Evolutionary conservation across 2,888 invertebrate genomes (phyloP), one percentile per base, ranked within the genome.

Genomic region (Eristalinus sepulchralis): DNA sequence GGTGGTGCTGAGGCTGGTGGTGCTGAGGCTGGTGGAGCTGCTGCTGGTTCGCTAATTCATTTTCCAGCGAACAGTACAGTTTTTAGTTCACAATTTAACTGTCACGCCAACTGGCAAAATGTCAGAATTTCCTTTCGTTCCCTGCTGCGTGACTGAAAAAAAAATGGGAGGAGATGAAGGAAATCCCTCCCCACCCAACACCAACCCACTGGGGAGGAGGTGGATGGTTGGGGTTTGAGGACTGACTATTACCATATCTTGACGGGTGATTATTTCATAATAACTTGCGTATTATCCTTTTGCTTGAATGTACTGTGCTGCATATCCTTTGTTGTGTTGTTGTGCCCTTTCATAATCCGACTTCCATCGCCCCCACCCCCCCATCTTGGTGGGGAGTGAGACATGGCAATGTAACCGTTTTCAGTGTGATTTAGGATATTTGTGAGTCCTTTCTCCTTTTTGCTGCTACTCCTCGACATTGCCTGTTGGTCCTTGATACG

Each of bases 211-310:
- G 63, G 27, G n/a, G n/a, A n/a, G n/a, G n/a, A n/a, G n/a, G n/a
- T n/a, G n/a, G n/a, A n/a, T n/a, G n/a, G n/a, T n/a, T n/a, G n/a
- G n/a, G n/a, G n/a, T n/a, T n/a, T n/a, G n/a, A n/a, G n/a, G 34
- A 39, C 33, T 60, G 70, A 33, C 79, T 86, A 83, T 86, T 83
- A 86, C 86, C 83, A 86, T 86, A 86, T 78, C 86, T 86, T 86
- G 86, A 86, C 86, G 86, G 86, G 86, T 83, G 86, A 86, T 86
- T 86, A 86, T 86, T 86, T 83, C 83, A 86, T 83, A 86, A 86
- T 86, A 86, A 86, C 83, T 83, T 83, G 86, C 86, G 86, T 86
- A 86, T 82, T 86, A 86, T 86, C 86, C 83, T 75, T 82, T 79
- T 82, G 78, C 83, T 83, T 79, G 73, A 86, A 83, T 79, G 71